These are phyloP conservation scores for Loripinus fragilis DNA, from an alignment of 2,888 invertebrate genomes.

Conservation along the genomic window DNA sequence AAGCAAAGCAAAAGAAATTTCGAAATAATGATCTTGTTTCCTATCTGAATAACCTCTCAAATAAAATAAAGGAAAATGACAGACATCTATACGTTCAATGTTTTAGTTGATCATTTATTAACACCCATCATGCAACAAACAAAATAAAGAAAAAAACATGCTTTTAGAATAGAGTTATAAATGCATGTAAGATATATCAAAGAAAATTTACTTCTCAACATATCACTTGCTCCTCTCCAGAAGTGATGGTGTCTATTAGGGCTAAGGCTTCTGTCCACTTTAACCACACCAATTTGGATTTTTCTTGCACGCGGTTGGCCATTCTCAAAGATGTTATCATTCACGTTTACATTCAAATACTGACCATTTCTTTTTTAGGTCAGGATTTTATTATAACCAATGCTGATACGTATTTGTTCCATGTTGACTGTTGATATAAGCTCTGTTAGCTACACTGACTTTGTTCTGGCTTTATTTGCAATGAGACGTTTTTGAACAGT, in stretches of 20 bases:
- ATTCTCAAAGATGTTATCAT: constrained; percentile 27
- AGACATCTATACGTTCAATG: no score
- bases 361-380: constrained; percentile 9
- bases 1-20: background rate
- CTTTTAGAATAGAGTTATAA: no score
- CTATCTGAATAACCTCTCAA: no score
- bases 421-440: no score
- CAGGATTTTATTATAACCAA: constrained; percentile 30
- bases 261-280: constrained; percentile 25
- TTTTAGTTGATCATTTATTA: no score
- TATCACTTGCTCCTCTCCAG: background rate
- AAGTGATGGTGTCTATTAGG: constrained; percentile 21
- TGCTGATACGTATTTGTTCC: constrained; percentile 13
- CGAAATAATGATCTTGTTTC: no score
- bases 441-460: no score
- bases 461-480: no score
- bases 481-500: no score
- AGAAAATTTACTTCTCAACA: constrained; percentile 11
- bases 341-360: constrained; percentile 20
- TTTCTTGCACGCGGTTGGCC: constrained; percentile 16
- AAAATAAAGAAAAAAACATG: no score
- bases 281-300: constrained; percentile 26
- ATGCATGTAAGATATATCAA: background rate
- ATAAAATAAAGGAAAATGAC: no score
- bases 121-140: no score